A percentile compares a stretch with the other conserved stretches of the same genome.
phyloP scores from a whole-genome alignment of 2,888 invertebrate genomes.

The Allygus modestus region DNA sequence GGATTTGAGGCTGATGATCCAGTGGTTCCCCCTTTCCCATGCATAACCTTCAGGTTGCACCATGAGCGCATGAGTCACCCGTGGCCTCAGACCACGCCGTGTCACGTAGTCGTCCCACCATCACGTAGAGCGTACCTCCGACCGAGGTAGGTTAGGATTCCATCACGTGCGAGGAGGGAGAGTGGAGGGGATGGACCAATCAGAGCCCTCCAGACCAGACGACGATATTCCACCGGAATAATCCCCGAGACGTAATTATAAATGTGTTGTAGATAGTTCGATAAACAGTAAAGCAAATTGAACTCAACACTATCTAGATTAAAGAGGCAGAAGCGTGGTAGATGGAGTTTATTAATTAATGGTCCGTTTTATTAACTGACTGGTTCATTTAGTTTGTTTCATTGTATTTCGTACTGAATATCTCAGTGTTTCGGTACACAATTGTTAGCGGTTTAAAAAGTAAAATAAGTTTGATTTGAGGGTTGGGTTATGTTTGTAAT shows the following conservation, averaged over 20 bases:
- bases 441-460: too few relatives aligned
- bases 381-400: neutral
- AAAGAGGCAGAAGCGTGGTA: neutral
- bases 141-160: constrained; percentile 19
- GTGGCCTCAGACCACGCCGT: neutral
- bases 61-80: neutral
- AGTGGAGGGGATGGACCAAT: neutral
- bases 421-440: too few relatives aligned
- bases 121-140: neutral
- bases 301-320: constrained; percentile 43
- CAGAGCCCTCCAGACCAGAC: constrained; percentile 1
- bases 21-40: too few relatives aligned
- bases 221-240: constrained; percentile 17
- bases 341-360: constrained; percentile 13
- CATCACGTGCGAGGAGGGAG: constrained; percentile 7
- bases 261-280: constrained; percentile 47
- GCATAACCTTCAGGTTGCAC: neutral
- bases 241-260: constrained; percentile 22
- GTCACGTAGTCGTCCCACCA: constrained; percentile 9
- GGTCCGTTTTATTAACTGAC: neutral
- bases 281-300: constrained; percentile 42
- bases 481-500: too few relatives aligned
- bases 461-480: too few relatives aligned
- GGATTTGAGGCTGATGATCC: too few relatives aligned
- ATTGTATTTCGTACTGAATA: neutral